Conservation (phyloP, 2,797 vertebrate genomes). For the Sebastes flavidus region DNA sequence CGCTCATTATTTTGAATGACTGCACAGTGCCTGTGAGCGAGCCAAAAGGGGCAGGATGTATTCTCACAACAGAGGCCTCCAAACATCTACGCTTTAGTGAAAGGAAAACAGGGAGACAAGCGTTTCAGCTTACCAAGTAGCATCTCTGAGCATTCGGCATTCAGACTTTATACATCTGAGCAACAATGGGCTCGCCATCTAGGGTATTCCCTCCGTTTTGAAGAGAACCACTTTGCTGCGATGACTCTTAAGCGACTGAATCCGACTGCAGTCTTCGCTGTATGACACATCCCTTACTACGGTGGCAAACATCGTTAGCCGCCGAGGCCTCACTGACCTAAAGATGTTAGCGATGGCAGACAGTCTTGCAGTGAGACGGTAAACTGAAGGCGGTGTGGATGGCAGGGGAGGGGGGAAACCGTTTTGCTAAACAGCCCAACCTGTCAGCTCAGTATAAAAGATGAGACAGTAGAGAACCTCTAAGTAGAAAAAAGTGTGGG, state of each 20-base stretch:
- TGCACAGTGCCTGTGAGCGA: constrained; percentile 58
- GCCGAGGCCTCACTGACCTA: constrained; percentile 54
- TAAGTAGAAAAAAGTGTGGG: constrained; percentile 28
- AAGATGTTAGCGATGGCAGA: constrained; percentile 51
- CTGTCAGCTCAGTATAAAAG: constrained; percentile 44
- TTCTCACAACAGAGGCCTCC: constrained; percentile 59
- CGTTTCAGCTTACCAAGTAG: constrained; percentile 54
- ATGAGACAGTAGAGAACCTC: constrained; percentile 34
- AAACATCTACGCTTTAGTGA: constrained; percentile 64
- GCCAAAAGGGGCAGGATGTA: constrained; percentile 53
- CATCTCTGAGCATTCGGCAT: constrained; percentile 27
- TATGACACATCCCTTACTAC: constrained; percentile 48
- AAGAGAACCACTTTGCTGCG: constrained; percentile 54
- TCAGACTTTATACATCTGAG: constrained; percentile 48
- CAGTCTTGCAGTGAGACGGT: constrained; percentile 36
- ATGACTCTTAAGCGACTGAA: constrained; percentile 40
- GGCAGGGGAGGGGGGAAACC: constrained; percentile 14
- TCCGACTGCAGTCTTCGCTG: constrained; percentile 37
- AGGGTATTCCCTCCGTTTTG: constrained; percentile 40
- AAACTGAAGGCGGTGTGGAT: constrained; percentile 28
- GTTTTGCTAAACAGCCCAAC: constrained; percentile 41
- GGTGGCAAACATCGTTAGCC: constrained; percentile 52
- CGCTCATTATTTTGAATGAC: constrained; percentile 69
- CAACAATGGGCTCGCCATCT: constrained; percentile 49
- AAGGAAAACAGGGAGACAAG: constrained; percentile 60